Evolutionary conservation across 2,113 vertebrate genomes (phyloP), one percentile per base, ranked within the genome.

Genomic region (Aspiorhynchus laticeps): DNA sequence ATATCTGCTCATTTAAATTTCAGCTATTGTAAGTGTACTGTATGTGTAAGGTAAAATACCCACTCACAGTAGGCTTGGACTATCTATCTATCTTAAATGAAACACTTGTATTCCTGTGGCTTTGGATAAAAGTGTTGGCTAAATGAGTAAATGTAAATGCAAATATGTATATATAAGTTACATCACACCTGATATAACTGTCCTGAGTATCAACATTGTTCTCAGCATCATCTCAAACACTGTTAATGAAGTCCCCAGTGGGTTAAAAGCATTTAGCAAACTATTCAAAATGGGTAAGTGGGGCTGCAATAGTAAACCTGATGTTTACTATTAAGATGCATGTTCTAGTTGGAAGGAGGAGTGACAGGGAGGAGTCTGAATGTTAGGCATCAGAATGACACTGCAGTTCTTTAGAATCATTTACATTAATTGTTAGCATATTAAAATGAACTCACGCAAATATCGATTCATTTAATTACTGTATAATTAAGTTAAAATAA

Each of bases 221-320:
- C 46, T 56, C 48, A 76, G 12, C 14, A n/a, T n/a, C 41, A 76
- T 41, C 67, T 48, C n/a, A 78, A 69, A 46, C 36, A 14, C 63
- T 51, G 9, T 51, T 89, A 87, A 89, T 84, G 75, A 89, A 69
- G 88, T 89, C 88, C 65, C 76, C 61, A 21, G 67, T 24, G 11
- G 11, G 31, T 88, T 38, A 59, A 33, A 77, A 69, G 2, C 2
- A 41, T 38, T 65, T 24, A n/a, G 84, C 41, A 80, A 85, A 51
- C 56, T 43, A 2, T 26, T 41, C 63, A 33, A 83, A 63, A 77
- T 26, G 8, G 43, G 12, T 41, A 28, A 85, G 67, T 7, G n/a
- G 38, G 67, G 33, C 79, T 41, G 33, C n/a, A n/a, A 36, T 4
- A 28, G 51, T 26, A 84, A n/a, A n/a, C 21, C 9, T 83, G 67